Base-by-base conservation (phyloP, 2,113 vertebrate genomes). In the Porphyrio hochstetteri region DNA sequence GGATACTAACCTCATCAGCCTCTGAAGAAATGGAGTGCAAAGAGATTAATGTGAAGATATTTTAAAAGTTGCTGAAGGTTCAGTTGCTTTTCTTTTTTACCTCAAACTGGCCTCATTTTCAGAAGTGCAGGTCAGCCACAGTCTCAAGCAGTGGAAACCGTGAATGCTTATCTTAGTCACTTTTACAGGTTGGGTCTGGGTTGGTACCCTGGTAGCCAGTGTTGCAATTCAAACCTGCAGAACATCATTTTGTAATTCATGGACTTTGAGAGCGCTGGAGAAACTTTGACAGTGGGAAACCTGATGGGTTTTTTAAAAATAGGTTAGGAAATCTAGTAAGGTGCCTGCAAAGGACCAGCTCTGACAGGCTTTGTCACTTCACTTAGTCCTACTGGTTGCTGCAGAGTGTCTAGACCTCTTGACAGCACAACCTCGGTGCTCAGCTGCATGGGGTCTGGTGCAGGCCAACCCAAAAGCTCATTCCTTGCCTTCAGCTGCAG, bases 1-100 rank as follows among this genome's bases (percentile, higher is more conserved):
- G 71, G 74, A 95, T 50, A 63, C 24, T 63, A 87, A 79, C 44
- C 57, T 79, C 59, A 70, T 79, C 69, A 91, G 17, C 69, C 94
- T 86, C 55, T 46, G 38, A 90, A 81, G 65, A 93, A 83, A 88
- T 48, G 38, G 61, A 77, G 31, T 40, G 16, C 56, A 64, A 67
- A 83, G 60, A 83, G 14, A 81, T 94, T 60, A 80, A 68, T 7
- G 14, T 28, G 50, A 83, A 81, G 42, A 48, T 75, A 67, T 23
- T 71, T 81, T 81, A 24, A 75, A 93, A 86, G n/a, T 20, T 75
- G 63, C 21, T 83, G 46, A 81, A 90, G 11, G 42, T 68, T 88
- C 85, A 6, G 10, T 46, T 74, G 29, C 9, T 78, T 84, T 88
- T 77, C 11, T 40, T 71, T 79, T 50, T 85, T 35, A 63, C 18